Evolutionary conservation across 2,797 vertebrate genomes (phyloP).

Genomic region (Amblyopsis hoosieri): DNA sequence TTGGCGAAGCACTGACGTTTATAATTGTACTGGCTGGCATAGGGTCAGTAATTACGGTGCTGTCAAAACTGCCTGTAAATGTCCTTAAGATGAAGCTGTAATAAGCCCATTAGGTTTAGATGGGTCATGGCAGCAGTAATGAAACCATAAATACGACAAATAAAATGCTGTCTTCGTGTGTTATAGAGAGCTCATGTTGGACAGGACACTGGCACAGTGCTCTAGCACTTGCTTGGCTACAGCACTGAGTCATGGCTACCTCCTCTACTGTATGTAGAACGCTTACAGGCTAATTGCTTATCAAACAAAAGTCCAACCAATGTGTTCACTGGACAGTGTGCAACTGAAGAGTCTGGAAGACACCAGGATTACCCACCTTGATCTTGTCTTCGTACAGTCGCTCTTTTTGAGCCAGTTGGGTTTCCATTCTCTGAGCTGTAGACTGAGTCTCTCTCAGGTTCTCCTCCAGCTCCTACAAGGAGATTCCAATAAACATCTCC

Average conservation of each 20-base stretch:
- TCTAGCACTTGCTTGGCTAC: too few species aligned
- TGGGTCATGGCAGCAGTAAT: slow-evolving; percentile 20
- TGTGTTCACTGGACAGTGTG: neutral
- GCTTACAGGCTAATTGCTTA: too few species aligned
- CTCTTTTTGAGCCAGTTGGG: slow-evolving; percentile 95
- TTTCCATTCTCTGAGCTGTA: slow-evolving; percentile 92
- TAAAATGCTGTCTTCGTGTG: neutral
- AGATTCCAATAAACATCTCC: neutral
- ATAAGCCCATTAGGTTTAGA: neutral
- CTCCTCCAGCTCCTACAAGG: slow-evolving; percentile 91
- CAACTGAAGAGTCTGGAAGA: neutral
- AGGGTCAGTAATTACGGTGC: slow-evolving; percentile 33
- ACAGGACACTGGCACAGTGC: too few species aligned
- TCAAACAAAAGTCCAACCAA: neutral
- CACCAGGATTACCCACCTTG: slow-evolving; percentile 79
- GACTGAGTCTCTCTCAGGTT: slow-evolving; percentile 94
- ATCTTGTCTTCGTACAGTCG: slow-evolving; percentile 96
- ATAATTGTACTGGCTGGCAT: slow-evolving; percentile 28
- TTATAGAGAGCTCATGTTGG: neutral
- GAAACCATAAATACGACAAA: slow-evolving; percentile 11
- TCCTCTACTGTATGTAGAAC: too few species aligned
- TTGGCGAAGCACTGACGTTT: slow-evolving; percentile 2
- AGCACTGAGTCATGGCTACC: too few species aligned
- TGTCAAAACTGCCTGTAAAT: slow-evolving; percentile 31
- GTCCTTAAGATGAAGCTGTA: slow-evolving; percentile 1